Evolutionary conservation across 2,113 vertebrate species (phyloP).

Genomic region (Varanus salvator): DNA sequence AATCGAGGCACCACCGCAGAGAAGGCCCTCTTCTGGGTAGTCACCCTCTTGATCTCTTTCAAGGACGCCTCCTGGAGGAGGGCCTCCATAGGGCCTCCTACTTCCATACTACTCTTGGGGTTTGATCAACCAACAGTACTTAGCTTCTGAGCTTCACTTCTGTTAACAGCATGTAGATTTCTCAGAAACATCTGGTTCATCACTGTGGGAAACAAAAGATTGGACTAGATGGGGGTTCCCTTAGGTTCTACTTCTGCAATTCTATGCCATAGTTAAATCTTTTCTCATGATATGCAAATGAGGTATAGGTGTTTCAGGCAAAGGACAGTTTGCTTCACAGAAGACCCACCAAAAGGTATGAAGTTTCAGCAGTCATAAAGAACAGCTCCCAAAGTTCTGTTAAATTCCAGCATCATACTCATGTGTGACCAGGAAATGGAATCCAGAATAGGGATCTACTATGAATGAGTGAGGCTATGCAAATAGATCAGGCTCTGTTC

Average conservation of each 20-base stretch:
- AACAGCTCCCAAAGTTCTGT: neutral
- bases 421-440: neutral
- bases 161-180: neutral
- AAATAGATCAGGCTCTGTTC: neutral
- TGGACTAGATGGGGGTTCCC: too few relatives aligned
- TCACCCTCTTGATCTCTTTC: too few relatives aligned
- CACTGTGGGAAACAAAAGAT: too few relatives aligned
- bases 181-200: neutral
- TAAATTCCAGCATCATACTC: neutral
- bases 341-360: neutral
- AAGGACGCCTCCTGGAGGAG: too few relatives aligned
- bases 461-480: neutral
- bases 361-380: neutral
- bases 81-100: too few relatives aligned
- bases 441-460: neutral
- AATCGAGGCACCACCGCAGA: too few relatives aligned
- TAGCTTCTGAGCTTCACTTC: neutral
- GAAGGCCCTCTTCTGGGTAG: too few relatives aligned
- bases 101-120: too few relatives aligned
- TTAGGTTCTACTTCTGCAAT: neutral
- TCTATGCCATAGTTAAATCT: neutral
- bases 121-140: neutral
- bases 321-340: neutral
- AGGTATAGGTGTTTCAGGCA: neutral
- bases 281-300: neutral